phyloP scores from a whole-genome alignment of 2,797 vertebrate species.

The Eremophila alpestris region DNA sequence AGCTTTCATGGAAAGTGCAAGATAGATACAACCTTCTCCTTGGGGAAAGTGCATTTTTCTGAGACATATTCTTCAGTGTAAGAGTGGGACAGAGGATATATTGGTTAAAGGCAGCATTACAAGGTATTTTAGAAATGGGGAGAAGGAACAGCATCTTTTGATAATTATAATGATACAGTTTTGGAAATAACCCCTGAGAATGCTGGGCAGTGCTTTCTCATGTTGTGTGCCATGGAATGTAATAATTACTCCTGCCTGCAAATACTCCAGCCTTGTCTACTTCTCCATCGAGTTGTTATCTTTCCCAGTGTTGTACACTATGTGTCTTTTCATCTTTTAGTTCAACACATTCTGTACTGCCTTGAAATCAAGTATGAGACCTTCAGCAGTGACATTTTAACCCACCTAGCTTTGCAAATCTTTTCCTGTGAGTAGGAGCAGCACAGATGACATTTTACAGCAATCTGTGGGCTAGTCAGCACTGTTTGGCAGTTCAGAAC shows the following conservation, averaged over 20 bases:
- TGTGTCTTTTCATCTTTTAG: background rate
- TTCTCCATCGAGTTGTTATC: background rate
- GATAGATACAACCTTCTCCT: background rate
- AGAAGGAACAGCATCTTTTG: background rate
- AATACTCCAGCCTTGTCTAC: background rate
- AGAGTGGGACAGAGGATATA: background rate
- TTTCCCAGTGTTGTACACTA: background rate
- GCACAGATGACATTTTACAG: constrained; percentile 40
- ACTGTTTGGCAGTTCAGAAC: constrained; percentile 9
- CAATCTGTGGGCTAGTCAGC: constrained; percentile 20
- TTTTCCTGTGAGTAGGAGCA: background rate
- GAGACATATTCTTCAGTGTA: background rate
- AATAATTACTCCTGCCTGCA: background rate
- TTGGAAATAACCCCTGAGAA: background rate
- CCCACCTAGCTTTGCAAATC: constrained; percentile 14
- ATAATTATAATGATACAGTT: background rate
- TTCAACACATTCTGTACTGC: background rate
- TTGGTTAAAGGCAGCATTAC: background rate
- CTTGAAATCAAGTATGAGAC: constrained; percentile 11
- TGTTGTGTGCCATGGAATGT: background rate
- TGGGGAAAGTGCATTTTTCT: constrained; percentile 9
- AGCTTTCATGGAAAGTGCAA: background rate
- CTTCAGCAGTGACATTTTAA: constrained; percentile 38
- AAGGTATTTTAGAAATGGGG: background rate
- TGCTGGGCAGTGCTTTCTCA: background rate